Evolutionary conservation across 2,113 vertebrate species (phyloP).

Genomic region (Elgaria multicarinata): DNA sequence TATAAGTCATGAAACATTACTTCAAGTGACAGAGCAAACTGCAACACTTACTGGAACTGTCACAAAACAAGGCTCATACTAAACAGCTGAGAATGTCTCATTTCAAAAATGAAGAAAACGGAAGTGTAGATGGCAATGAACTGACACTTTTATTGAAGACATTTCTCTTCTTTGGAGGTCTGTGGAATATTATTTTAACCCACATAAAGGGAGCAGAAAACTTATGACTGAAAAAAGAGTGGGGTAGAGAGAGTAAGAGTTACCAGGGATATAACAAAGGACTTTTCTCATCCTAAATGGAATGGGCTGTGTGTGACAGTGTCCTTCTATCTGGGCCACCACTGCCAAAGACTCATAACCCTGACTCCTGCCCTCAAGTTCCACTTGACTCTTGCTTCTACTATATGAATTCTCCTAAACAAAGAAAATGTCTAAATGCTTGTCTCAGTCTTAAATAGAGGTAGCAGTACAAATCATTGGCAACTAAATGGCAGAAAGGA

Average conservation of each 20-base stretch:
- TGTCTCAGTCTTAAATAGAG: not conserved
- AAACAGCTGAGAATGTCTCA: slow-evolving; percentile 49
- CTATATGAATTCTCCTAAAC: not conserved
- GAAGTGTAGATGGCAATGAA: slow-evolving; percentile 49
- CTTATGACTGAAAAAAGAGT: slow-evolving; percentile 27
- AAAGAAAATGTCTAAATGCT: not conserved
- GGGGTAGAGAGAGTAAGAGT: not conserved
- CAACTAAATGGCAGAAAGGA: not conserved
- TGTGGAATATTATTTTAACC: not conserved
- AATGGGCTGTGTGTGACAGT: not conserved
- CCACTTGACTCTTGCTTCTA: not conserved
- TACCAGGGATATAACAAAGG: not conserved
- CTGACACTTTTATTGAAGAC: slow-evolving; percentile 56
- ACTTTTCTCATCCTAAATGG: not conserved
- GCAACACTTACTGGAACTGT: slow-evolving; percentile 46
- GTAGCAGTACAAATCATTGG: not conserved
- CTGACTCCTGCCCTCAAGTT: not conserved
- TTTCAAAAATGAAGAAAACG: slow-evolving; percentile 44
- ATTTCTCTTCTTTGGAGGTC: slow-evolving; percentile 51
- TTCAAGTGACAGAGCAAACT: slow-evolving; percentile 56
- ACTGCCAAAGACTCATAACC: not conserved
- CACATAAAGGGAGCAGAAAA: slow-evolving; percentile 22
- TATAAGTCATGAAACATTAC: slow-evolving; percentile 42
- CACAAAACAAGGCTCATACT: slow-evolving; percentile 28
- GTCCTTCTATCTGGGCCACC: not conserved